Evolutionary conservation across 2,113 vertebrate species (phyloP), one percentile per base, ranked within the genome.

Genomic region (Colistium nudipinnis): DNA sequence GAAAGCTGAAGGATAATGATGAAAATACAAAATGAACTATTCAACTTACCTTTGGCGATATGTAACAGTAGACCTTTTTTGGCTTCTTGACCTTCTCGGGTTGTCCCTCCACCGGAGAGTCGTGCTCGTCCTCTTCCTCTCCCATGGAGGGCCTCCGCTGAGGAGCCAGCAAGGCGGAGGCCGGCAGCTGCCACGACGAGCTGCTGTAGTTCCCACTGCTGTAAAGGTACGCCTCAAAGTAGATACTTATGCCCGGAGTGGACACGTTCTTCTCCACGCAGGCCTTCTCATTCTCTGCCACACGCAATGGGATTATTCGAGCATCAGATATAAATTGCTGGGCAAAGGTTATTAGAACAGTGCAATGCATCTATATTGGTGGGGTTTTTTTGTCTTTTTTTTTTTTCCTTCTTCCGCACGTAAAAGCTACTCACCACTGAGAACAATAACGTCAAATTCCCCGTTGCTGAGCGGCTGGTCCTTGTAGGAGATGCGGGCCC

Each of bases 41-140:
- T 1, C 8, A 6, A 44, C 57, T 68, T 85, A 98, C 98, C 96
- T 99, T 99, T 92, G 97, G 96, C 82, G 98, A 99, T 88, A 98
- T 97, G 62, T 99, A 99, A 87, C 97, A 99, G 83, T 99, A 99
- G 65, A 99, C 97, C 88, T 99, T 99, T 94, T 99, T 99, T 64
- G 97, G 97, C 91, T 99, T 99, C 93, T 98, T 99, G 88, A 98
- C 91, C 83, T 98, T 98, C 90, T 99, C 98, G 65, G 9, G 93
- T 89, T 62, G 95, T 87, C 89, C 95, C 84, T 96, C 97, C 62
- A 95, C 95, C 47, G 95, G 94, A 55, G 95, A 95, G 90, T 97
- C 95, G 2, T 91, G 91, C 60, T 94, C 94, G 43, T 97, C 97
- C 60, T 98, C 96, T 33, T 97, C 96, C 14, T 95, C 88, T 13